phyloP scores from a whole-genome alignment of 2,888 invertebrate species.

The Chrysotoxum bicinctum region DNA sequence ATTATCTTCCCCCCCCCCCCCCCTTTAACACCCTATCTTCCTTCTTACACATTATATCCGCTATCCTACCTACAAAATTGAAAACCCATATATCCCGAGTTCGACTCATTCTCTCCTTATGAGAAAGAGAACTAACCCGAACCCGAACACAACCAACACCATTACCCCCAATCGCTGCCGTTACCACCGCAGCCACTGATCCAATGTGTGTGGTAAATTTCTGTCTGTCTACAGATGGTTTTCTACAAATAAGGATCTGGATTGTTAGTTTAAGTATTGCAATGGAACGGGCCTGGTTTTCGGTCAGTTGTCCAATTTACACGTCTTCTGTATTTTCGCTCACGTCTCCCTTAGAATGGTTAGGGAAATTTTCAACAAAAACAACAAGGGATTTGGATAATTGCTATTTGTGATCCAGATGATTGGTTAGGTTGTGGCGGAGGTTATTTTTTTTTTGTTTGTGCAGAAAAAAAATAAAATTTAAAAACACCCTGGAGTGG shows the following conservation, averaged over 20 bases:
- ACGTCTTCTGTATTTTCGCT: slow-evolving; percentile 63
- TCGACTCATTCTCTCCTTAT: slow-evolving; percentile 50
- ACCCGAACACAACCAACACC: neutral
- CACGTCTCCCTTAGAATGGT: slow-evolving; percentile 40
- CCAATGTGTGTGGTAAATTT: slow-evolving; percentile 63
- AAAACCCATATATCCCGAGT: slow-evolving; percentile 59
- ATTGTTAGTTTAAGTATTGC: slow-evolving; percentile 68
- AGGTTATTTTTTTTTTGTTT: slow-evolving; percentile 35
- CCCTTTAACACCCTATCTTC: neutral
- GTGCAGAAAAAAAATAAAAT: neutral
- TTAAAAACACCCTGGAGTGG: slow-evolving; percentile 45
- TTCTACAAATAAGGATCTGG: slow-evolving; percentile 64
- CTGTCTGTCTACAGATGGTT: slow-evolving; percentile 70
- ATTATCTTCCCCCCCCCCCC: slow-evolving; percentile 18
- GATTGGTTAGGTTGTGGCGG: slow-evolving; percentile 64
- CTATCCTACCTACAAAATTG: slow-evolving; percentile 59
- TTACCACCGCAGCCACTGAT: neutral
- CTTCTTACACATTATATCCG: slow-evolving; percentile 42
- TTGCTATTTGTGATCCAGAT: slow-evolving; percentile 73
- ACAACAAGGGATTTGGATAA: slow-evolving; percentile 72
- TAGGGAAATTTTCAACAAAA: slow-evolving; percentile 46
- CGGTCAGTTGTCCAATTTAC: slow-evolving; percentile 69
- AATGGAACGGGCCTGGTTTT: slow-evolving; percentile 39
- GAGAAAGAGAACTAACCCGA: slow-evolving; percentile 17
- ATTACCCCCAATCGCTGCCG: neutral